Conservation (phyloP, 2,113 vertebrate genomes). For the Thoracochromis brauschi region DNA sequence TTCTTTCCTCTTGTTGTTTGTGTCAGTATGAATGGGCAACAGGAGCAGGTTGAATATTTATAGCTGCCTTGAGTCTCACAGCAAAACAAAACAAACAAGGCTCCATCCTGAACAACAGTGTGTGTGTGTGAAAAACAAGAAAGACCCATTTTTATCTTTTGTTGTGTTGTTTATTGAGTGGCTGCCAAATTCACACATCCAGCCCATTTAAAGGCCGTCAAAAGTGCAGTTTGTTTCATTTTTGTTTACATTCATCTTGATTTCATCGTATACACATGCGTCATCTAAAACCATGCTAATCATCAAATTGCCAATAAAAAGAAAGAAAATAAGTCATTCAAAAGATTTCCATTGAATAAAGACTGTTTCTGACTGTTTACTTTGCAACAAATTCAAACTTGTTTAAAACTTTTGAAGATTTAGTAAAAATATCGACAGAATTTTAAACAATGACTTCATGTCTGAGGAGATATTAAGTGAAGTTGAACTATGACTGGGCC, state of each 20-base stretch:
- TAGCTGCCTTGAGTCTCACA: not conserved
- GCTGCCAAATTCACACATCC: not conserved
- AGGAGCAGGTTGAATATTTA: conserved; percentile 13
- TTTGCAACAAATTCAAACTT: not conserved
- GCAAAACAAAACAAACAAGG: not conserved
- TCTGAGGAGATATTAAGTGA: not conserved
- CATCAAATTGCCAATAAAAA: not conserved
- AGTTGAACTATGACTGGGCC: not conserved
- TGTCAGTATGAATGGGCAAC: conserved; percentile 3
- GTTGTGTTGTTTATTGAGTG: not conserved
- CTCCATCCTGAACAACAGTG: not conserved
- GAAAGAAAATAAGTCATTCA: not conserved
- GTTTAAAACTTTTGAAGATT: not conserved
- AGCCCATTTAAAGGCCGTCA: not conserved
- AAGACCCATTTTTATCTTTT: not conserved
- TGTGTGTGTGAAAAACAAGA: not conserved
- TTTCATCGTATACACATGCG: not conserved
- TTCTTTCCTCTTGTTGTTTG: not conserved
- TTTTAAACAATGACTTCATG: not conserved
- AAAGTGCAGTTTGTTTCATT: not conserved
- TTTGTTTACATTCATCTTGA: not conserved
- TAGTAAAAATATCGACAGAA: not conserved
- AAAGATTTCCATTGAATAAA: not conserved
- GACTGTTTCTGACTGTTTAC: not conserved
- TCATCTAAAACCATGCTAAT: not conserved